Conservation (phyloP, 1,140 invertebrate genomes). For the Drosophila lowei region DNA sequence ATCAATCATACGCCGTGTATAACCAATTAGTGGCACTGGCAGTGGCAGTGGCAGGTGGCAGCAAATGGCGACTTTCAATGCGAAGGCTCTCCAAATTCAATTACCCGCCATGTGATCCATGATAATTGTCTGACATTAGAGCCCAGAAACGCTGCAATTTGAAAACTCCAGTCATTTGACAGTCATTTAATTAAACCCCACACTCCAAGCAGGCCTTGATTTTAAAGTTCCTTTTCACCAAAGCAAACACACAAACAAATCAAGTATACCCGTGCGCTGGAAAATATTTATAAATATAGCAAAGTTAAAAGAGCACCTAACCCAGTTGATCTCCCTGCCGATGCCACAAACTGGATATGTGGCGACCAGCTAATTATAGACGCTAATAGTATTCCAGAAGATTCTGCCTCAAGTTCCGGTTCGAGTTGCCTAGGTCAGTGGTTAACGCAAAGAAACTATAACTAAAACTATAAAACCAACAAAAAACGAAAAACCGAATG, state of each 20-base stretch:
- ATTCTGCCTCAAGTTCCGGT: slow-evolving; percentile 46
- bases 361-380: slow-evolving; percentile 34
- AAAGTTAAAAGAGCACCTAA: too few relatives aligned
- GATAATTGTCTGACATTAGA: slow-evolving; percentile 23
- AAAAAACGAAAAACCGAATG: background rate
- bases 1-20: slow-evolving; percentile 53
- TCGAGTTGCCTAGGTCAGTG: slow-evolving; percentile 51
- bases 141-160: slow-evolving; percentile 1
- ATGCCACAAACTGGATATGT: slow-evolving; percentile 21
- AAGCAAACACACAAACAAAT: background rate
- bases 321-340: background rate
- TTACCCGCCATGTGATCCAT: slow-evolving; percentile 45
- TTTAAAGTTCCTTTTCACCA: slow-evolving; percentile 9
- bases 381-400: slow-evolving; percentile 36
- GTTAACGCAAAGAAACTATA: slow-evolving; percentile 27
- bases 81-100: slow-evolving; percentile 35
- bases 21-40: slow-evolving; percentile 36
- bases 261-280: background rate
- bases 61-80: slow-evolving; percentile 9
- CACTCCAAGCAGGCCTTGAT: slow-evolving; percentile 30
- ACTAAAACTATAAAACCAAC: background rate
- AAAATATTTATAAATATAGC: background rate
- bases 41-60: slow-evolving; percentile 27
- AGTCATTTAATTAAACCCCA: slow-evolving; percentile 36
- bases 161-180: slow-evolving; percentile 25